phyloP scores from a whole-genome alignment of 1,140 invertebrate species.

The Coelopa frigida region DNA sequence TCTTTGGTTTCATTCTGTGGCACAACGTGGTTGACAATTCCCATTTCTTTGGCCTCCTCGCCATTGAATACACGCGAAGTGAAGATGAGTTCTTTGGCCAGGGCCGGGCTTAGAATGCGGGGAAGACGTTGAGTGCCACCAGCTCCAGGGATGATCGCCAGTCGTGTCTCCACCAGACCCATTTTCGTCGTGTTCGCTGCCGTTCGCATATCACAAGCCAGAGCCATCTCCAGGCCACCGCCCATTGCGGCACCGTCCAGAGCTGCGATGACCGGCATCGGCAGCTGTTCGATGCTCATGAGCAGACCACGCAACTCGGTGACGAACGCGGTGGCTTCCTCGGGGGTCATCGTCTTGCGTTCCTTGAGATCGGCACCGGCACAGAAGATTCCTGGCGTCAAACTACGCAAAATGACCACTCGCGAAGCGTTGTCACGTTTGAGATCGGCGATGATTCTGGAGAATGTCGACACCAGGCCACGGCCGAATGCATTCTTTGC shows the following conservation, averaged over 20 bases:
- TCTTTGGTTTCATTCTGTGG: constrained; percentile 77
- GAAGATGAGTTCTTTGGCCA: constrained; percentile 96
- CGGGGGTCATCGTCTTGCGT: constrained; percentile 62
- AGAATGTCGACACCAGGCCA: constrained; percentile 56
- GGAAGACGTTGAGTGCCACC: constrained; percentile 93
- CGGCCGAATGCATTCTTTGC: constrained; percentile 66
- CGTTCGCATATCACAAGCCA: constrained; percentile 88
- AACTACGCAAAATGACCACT: constrained; percentile 80
- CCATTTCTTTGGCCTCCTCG: constrained; percentile 65
- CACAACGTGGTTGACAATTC: constrained; percentile 80
- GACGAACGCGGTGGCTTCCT: constrained; percentile 80
- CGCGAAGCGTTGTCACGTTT: constrained; percentile 66
- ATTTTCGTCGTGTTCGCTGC: constrained; percentile 69
- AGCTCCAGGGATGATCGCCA: constrained; percentile 94
- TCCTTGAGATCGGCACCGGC: constrained; percentile 94
- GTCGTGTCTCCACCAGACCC: constrained; percentile 90
- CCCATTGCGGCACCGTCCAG: constrained; percentile 83
- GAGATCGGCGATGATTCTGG: constrained; percentile 59
- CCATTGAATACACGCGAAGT: constrained; percentile 80
- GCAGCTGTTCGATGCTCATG: constrained; percentile 68
- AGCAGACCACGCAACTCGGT: constrained; percentile 60
- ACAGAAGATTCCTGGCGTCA: constrained; percentile 88
- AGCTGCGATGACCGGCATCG: constrained; percentile 89
- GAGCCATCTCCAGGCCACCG: constrained; percentile 88
- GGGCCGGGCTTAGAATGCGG: constrained; percentile 72